A percentile compares a stretch with the other conserved stretches of the same genome.
Conservation (phyloP, 2,888 invertebrate genomes). For the Escarpia spicata region DNA sequence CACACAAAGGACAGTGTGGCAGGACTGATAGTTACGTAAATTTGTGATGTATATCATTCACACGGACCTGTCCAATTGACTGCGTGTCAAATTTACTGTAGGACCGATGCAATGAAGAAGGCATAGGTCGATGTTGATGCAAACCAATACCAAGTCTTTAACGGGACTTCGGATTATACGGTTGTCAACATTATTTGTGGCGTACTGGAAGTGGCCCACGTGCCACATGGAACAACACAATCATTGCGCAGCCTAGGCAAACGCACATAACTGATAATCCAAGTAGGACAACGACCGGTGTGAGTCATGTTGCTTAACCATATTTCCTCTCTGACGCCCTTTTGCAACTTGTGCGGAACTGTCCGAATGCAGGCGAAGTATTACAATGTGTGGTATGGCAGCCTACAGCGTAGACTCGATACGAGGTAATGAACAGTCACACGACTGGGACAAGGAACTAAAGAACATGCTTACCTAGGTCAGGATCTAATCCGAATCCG, state of each 20-base stretch:
- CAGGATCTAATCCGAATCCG: not conserved
- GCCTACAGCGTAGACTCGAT: not conserved
- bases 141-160: not conserved
- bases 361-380: not conserved
- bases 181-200: not conserved
- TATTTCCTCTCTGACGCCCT: not conserved
- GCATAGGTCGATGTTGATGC: not conserved
- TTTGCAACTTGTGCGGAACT: not conserved
- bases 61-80: no score
- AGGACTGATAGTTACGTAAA: no score
- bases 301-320: not conserved
- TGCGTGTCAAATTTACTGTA: no score
- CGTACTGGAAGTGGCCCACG: not conserved
- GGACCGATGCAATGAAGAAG: no score
- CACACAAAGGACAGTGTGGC: no score
- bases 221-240: no score
- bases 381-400: not conserved
- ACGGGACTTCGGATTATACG: not conserved
- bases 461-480: not conserved
- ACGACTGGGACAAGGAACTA: not conserved
- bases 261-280: no score
- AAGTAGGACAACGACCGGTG: not conserved
- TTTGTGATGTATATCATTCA: no score
- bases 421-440: not conserved
- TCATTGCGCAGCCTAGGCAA: no score